These are phyloP conservation scores for Ceramica pisi DNA, from an alignment of 2,888 invertebrate genomes.

Conservation along the genomic window DNA sequence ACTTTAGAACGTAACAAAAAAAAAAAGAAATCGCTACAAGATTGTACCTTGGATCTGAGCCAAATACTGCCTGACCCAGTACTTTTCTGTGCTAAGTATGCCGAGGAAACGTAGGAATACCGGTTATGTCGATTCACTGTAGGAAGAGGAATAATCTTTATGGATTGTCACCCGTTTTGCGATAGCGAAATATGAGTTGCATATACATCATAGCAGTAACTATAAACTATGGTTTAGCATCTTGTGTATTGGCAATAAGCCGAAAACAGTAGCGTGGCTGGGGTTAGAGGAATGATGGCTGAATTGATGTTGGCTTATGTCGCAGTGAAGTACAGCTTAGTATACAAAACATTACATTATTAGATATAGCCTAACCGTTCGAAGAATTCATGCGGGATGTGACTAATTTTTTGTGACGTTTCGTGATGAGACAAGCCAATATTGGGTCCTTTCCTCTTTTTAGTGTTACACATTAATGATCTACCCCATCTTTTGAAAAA, in stretches of 20 bases:
- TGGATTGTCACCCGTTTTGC: constrained; percentile 50
- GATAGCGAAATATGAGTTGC: constrained; percentile 34
- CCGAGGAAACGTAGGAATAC: constrained; percentile 60
- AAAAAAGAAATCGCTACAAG: constrained; percentile 79
- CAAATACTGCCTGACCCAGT: constrained; percentile 83
- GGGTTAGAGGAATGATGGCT: constrained; percentile 10
- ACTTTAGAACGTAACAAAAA: constrained; percentile 79
- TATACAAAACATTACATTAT: no score
- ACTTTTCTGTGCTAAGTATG: constrained; percentile 78
- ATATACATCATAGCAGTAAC: constrained; percentile 20
- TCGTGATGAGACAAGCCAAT: no score
- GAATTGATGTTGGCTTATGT: constrained; percentile 3
- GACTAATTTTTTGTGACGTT: no score
- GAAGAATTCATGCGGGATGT: no score
- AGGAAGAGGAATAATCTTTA: constrained; percentile 55
- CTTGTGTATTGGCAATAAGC: constrained; percentile 34
- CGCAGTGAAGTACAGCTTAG: background rate
- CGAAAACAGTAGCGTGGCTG: constrained; percentile 2
- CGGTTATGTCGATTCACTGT: constrained; percentile 58
- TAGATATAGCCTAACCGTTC: no score
- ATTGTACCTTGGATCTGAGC: constrained; percentile 81
- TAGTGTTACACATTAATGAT: no score
- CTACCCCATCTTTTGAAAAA: no score
- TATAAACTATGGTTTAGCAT: constrained; percentile 14
- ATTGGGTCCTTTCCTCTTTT: no score